phyloP scores from a whole-genome alignment of 2,797 vertebrate species.

The Sebastes hopkinsi region DNA sequence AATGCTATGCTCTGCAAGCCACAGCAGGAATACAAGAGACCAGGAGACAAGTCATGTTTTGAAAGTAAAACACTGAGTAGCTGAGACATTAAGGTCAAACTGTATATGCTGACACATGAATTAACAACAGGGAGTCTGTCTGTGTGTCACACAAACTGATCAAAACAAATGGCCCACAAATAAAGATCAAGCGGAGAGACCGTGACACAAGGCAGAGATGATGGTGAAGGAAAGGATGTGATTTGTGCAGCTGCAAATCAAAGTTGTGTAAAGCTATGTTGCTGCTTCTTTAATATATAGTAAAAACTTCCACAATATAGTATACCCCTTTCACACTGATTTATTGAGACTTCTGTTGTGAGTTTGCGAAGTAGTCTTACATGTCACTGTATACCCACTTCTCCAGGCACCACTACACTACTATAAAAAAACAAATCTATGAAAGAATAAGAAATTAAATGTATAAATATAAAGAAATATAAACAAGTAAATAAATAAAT shows the following conservation, averaged over 20 bases:
- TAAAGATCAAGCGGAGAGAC: conserved; percentile 18
- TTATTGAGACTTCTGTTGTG: neutral
- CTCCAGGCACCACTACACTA: too few relatives aligned
- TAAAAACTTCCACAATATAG: neutral
- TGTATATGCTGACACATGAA: conserved; percentile 27
- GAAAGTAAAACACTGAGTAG: conserved; percentile 22
- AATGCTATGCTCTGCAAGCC: conserved; percentile 42
- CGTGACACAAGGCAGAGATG: neutral
- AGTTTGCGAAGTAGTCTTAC: neutral
- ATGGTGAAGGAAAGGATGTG: neutral
- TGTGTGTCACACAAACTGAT: conserved; percentile 20
- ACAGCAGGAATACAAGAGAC: conserved; percentile 32
- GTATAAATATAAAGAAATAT: too few relatives aligned
- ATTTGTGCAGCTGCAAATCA: conserved; percentile 8
- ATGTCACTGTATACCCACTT: neutral
- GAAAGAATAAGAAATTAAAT: too few relatives aligned
- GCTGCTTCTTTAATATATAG: neutral
- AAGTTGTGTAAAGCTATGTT: neutral
- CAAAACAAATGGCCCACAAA: conserved; percentile 34
- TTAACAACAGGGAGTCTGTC: conserved; percentile 13
- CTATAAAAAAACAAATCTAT: too few relatives aligned
- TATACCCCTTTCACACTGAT: neutral
- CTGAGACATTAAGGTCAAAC: conserved; percentile 33
- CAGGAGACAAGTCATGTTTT: conserved; percentile 30
- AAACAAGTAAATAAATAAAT: too few relatives aligned